Evolutionary conservation across 2,888 invertebrate genomes (phyloP), one percentile per base, ranked within the genome.

Genomic region (Watsonalla binaria): DNA sequence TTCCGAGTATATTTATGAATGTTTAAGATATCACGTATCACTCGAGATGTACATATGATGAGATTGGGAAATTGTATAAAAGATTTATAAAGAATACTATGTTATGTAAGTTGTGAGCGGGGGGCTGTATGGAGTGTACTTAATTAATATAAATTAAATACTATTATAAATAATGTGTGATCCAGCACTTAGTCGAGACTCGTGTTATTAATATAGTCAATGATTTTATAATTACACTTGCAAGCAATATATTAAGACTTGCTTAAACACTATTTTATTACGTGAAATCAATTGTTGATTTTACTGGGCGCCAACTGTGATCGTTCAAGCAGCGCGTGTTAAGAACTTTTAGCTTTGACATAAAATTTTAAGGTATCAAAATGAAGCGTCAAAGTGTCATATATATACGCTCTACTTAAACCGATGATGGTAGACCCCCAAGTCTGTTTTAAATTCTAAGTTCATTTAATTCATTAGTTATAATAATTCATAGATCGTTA

Each of bases 41-140:
- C 65, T 67, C 62, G 64, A 65, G 55, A 63, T 76, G 75, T 76
- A 76, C 65, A 76, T 76, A 75, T 61, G 62, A 65, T 72, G 74
- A 76, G 70, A 74, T 75, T 76, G 69, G 63, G 64, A 67, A 68
- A 66, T 59, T 74, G 65, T 72, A 66, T 72, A 70, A 50, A 54
- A 52, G 15, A 37, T 50, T 37, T 50, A 52, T 51, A 51, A 42
- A 2, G 24, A 37, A 15, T 37, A 13, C 37, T 49, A 45, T 52
- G 49, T 52, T 49, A 45, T 52, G 49, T 52, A 52, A 55, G 52
- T 45, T 52, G 49, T 52, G 64, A 70, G 68, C 75, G 76, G 76
- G 76, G 74, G 80, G 74, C 76, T 78, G 74, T 76, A 76, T 72
- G 78, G 74, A 70, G 77, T 84, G 86, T 86, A 86, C 86, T 86